These are phyloP conservation scores for Subanguina moxae DNA, from an alignment of 1,140 invertebrate species.

Conservation along the genomic window DNA sequence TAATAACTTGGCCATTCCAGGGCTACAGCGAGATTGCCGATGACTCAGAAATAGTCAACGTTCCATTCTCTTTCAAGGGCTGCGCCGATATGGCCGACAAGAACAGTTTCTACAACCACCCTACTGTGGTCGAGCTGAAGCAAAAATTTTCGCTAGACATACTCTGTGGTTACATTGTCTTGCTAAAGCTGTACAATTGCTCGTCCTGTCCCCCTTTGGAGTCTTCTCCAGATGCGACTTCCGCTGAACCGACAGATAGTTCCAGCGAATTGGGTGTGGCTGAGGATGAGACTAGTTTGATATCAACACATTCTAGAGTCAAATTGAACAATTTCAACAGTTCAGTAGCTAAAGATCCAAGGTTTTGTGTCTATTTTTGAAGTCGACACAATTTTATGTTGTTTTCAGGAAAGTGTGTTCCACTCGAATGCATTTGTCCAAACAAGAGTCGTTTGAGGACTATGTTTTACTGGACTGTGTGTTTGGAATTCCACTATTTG, in stretches of 20 bases:
- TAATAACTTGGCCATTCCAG: conserved; percentile 24
- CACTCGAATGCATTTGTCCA: conserved; percentile 17
- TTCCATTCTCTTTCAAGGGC: conserved; percentile 53
- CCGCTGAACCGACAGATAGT: neutral
- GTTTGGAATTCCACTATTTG: conserved; percentile 56
- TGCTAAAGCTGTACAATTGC: conserved; percentile 37
- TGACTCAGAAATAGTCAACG: conserved; percentile 51
- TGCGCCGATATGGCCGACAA: conserved; percentile 26
- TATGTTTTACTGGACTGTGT: conserved; percentile 53
- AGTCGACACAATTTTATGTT: neutral
- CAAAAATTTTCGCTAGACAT: conserved; percentile 36
- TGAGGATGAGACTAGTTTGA: neutral
- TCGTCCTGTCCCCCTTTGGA: neutral
- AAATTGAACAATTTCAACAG: conserved; percentile 6
- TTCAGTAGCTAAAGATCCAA: conserved; percentile 42
- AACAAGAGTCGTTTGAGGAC: conserved; percentile 47
- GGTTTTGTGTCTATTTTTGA: neutral
- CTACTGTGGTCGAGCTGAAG: conserved; percentile 40
- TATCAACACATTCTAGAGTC: neutral
- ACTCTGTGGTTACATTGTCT: conserved; percentile 52
- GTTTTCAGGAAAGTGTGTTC: conserved; percentile 39
- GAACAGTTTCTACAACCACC: conserved; percentile 46
- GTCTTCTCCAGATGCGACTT: neutral
- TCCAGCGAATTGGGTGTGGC: neutral
- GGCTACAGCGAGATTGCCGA: conserved; percentile 49